phyloP scores from a whole-genome alignment of 2,888 invertebrate species.

The Dendrolimus pini region DNA sequence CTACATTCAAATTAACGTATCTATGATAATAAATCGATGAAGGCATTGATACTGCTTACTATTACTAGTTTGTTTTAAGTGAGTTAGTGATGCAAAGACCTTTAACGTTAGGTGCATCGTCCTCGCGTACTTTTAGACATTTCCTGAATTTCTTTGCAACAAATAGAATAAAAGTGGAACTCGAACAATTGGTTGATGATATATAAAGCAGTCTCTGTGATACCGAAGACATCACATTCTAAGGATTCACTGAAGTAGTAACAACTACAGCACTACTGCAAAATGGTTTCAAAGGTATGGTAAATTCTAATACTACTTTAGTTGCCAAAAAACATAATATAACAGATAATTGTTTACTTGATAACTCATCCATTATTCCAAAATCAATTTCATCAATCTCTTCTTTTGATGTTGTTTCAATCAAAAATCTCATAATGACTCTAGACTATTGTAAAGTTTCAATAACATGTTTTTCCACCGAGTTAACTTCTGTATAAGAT shows the following conservation, averaged over 20 bases:
- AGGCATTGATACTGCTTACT: background rate
- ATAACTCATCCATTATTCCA: too few species aligned
- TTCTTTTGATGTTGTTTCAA: too few species aligned
- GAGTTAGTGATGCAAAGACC: constrained; percentile 19
- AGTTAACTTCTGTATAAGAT: too few species aligned
- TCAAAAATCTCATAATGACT: too few species aligned
- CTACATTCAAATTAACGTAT: background rate
- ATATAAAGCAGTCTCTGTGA: constrained; percentile 37
- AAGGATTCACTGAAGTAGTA: constrained; percentile 47
- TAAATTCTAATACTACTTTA: too few species aligned
- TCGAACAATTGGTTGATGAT: constrained; percentile 38
- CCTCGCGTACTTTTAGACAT: constrained; percentile 52
- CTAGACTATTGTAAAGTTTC: too few species aligned
- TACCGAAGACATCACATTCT: constrained; percentile 39
- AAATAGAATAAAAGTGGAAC: constrained; percentile 40
- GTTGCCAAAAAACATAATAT: too few species aligned
- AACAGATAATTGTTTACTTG: too few species aligned
- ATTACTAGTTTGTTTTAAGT: constrained; percentile 19
- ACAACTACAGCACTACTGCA: constrained; percentile 34
- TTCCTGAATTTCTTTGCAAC: constrained; percentile 60
- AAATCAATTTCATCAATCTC: too few species aligned
- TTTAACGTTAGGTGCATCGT: constrained; percentile 41
- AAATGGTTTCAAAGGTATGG: constrained; percentile 63
- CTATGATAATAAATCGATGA: background rate
- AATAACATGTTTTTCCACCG: too few species aligned